Percentiles rank a stretch among this genome's conserved stretches.
Evolutionary conservation across 2,888 invertebrate genomes (phyloP).

Genomic region (Xestia c-nigrum): DNA sequence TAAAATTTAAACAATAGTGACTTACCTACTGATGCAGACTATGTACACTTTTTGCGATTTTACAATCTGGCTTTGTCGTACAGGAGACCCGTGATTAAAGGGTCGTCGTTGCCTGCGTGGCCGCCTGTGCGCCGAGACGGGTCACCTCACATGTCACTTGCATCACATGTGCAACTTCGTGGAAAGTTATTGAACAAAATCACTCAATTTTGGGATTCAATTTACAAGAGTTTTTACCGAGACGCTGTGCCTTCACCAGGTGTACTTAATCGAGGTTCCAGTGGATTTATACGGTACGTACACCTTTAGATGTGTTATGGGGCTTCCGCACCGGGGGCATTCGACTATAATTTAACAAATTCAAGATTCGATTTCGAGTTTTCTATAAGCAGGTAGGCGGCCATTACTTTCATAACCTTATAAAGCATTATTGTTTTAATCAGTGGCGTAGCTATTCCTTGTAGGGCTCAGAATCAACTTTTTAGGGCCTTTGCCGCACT

Average conservation of each 20-base stretch:
- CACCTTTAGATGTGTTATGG: not conserved
- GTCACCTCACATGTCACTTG: conserved; percentile 53
- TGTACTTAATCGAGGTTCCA: not conserved
- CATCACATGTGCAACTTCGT: not conserved
- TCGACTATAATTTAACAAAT: not conserved
- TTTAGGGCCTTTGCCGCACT: too few species aligned
- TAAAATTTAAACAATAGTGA: not conserved
- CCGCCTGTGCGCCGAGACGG: conserved; percentile 59
- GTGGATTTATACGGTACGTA: conserved; percentile 7
- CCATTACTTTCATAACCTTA: not conserved
- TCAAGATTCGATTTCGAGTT: not conserved
- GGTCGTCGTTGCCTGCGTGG: conserved; percentile 65
- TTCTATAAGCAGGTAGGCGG: not conserved
- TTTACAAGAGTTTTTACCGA: conserved; percentile 19
- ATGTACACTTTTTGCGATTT: not conserved
- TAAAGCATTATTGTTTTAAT: not conserved
- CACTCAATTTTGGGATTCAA: conserved; percentile 22
- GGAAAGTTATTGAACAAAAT: not conserved
- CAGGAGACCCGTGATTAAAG: conserved; percentile 22
- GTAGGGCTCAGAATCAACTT: too few species aligned
- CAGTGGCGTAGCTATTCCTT: too few species aligned
- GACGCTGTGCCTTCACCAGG: conserved; percentile 27
- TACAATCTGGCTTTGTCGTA: not conserved
- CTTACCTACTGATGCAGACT: not conserved
- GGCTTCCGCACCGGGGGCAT: not conserved